These are phyloP conservation scores for Candoia aspera DNA, from an alignment of 2,113 vertebrate species.

Conservation along the genomic window DNA sequence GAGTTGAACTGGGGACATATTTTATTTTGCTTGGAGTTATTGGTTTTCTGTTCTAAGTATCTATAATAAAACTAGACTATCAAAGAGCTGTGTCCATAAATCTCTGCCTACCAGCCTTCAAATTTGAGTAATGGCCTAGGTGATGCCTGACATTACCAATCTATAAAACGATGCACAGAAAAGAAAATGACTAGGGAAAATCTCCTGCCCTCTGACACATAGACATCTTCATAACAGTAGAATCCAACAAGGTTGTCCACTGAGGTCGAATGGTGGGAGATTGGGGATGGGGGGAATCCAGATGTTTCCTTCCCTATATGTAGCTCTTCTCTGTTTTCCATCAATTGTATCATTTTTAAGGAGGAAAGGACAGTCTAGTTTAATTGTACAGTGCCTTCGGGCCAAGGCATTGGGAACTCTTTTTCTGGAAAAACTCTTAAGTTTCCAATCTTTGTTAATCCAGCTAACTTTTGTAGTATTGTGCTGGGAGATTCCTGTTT, in stretches of 20 bases:
- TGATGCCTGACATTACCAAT: not conserved
- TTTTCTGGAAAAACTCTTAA: not conserved
- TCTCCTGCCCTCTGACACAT: not conserved
- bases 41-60: not conserved
- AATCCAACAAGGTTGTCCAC: not conserved
- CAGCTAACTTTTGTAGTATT: not conserved
- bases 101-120: not conserved
- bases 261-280: not conserved
- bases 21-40: not conserved
- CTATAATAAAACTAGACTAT: not conserved
- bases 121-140: not conserved
- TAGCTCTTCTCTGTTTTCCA: not conserved
- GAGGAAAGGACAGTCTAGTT: not conserved
- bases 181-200: not conserved
- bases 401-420: not conserved
- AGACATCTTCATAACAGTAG: not conserved
- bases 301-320: not conserved
- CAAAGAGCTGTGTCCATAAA: not conserved
- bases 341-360: not conserved
- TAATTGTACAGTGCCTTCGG: not conserved
- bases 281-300: not conserved
- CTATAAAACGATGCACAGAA: not conserved
- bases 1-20: not conserved
- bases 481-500: not conserved
- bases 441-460: not conserved